These are phyloP conservation scores for Phyllopteryx taeniolatus DNA, from an alignment of 2,113 vertebrate species.

Conservation along the genomic window DNA sequence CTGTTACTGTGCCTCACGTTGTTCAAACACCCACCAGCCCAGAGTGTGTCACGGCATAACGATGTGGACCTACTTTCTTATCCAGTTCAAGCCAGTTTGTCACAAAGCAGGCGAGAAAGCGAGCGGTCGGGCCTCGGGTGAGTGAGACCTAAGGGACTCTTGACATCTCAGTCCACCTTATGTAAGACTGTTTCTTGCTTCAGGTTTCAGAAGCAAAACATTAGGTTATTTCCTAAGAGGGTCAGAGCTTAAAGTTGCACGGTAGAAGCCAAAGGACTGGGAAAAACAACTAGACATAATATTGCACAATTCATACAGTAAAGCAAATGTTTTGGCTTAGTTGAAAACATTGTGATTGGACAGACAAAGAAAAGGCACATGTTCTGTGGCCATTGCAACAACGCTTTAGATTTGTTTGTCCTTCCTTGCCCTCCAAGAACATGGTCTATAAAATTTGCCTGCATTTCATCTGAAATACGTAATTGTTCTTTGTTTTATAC, in stretches of 20 bases:
- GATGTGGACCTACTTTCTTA: conserved; percentile 33
- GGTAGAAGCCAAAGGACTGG: background rate
- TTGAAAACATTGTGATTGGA: background rate
- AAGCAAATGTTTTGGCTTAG: background rate
- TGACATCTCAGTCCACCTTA: conserved; percentile 19
- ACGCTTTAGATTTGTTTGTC: too few species aligned
- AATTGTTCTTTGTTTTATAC: too few species aligned
- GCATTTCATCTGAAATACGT: too few species aligned
- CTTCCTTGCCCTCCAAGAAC: too few species aligned
- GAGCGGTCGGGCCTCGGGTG: conserved; percentile 24
- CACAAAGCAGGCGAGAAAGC: conserved; percentile 24
- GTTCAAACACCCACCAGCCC: conserved; percentile 2
- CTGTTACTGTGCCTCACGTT: conserved; percentile 3
- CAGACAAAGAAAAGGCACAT: too few species aligned
- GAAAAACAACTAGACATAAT: background rate
- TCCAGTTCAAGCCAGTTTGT: conserved; percentile 39
- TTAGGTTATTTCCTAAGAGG: conserved; percentile 9
- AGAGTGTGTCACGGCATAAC: conserved; percentile 20
- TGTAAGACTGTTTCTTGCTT: conserved; percentile 18
- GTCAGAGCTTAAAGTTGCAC: conserved; percentile 22
- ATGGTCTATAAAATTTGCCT: too few species aligned
- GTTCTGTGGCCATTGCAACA: too few species aligned
- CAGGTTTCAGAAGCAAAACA: conserved; percentile 21
- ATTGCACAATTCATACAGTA: background rate
- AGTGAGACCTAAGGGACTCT: conserved; percentile 30